These are phyloP conservation scores for Aurelia sp. DNA, from an alignment of 30 jellyfish, hydroid and myxozoan species.

Conservation along the genomic window DNA sequence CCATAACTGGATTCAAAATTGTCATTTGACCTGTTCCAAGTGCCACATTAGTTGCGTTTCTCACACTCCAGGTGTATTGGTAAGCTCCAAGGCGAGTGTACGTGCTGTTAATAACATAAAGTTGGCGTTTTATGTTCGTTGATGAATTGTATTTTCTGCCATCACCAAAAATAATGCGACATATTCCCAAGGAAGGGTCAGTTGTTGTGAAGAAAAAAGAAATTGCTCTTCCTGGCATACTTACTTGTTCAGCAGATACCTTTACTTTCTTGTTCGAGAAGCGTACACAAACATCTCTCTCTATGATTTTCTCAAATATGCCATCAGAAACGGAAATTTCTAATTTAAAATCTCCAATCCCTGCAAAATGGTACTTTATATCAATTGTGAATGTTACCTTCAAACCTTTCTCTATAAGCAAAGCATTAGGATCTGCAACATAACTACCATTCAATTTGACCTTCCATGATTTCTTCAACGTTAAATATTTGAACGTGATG, in stretches of 20 bases:
- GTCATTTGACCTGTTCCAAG: not conserved
- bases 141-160: not conserved
- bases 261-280: not conserved
- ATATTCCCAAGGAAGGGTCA: not conserved
- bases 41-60: not conserved
- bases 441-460: not conserved
- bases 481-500: constrained; percentile 4
- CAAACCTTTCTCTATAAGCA: constrained; percentile 12
- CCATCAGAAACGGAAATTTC: constrained; percentile 2
- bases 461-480: constrained; percentile 15
- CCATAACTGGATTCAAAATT: too few relatives aligned
- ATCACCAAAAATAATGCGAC: not conserved
- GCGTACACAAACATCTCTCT: not conserved
- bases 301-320: not conserved
- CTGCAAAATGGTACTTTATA: not conserved
- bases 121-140: not conserved
- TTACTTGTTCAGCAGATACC: too few relatives aligned
- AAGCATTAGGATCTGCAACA: not conserved
- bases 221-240: not conserved
- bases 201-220: not conserved
- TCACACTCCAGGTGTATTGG: constrained; percentile 2
- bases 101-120: not conserved
- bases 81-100: not conserved
- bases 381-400: constrained; percentile 14
- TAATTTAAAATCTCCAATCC: not conserved